Conservation (phyloP, 92 coral and sea anemone species). For the Meandrina meandrites region DNA sequence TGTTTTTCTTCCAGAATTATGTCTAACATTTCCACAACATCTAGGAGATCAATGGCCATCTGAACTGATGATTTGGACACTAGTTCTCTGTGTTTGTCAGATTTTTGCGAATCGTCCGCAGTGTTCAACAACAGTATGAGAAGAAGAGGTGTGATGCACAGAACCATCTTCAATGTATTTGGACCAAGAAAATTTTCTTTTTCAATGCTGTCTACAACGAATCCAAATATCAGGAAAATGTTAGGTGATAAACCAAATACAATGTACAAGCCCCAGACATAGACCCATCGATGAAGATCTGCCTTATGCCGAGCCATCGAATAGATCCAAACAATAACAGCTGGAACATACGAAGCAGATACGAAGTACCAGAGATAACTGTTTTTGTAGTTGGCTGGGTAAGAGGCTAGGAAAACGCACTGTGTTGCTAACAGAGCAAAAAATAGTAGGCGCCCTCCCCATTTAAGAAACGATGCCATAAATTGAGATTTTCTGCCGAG, state of each 20-base stretch:
- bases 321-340: background rate
- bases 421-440: background rate
- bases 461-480: background rate
- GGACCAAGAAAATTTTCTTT: constrained; percentile 4
- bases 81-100: constrained; percentile 13
- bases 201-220: background rate
- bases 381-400: constrained; percentile 8
- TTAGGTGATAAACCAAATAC: background rate
- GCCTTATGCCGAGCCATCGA: background rate
- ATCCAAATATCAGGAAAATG: background rate
- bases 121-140: constrained; percentile 33
- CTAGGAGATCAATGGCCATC: constrained; percentile 62
- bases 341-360: background rate
- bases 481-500: background rate
- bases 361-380: background rate
- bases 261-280: background rate
- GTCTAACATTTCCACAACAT: constrained; percentile 56
- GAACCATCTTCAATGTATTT: background rate
- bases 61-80: constrained; percentile 36
- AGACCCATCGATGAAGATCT: background rate
- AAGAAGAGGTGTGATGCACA: constrained; percentile 13
- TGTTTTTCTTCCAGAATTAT: constrained; percentile 36
- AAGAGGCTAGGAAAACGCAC: constrained; percentile 1
- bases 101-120: background rate
- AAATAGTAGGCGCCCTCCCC: constrained; percentile 2